A percentile compares a stretch with the other conserved stretches of the same genome.
Conservation (phyloP, 2,888 invertebrate species). For the Harpalus rubripes region DNA sequence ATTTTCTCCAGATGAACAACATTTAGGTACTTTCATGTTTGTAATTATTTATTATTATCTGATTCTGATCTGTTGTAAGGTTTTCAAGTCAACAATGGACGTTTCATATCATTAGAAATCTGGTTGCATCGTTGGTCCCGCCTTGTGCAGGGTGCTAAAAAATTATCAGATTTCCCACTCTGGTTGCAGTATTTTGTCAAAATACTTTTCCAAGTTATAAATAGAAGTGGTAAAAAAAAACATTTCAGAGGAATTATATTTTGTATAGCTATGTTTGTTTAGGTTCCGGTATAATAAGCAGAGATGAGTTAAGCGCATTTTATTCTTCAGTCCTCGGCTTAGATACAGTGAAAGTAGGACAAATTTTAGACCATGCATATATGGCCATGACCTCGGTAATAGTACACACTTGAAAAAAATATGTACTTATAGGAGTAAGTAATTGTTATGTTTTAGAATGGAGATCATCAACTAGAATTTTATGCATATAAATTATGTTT, state of each 20-base stretch:
- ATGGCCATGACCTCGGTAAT: conserved; percentile 86
- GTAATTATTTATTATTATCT: conserved; percentile 1
- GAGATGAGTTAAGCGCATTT: conserved; percentile 84
- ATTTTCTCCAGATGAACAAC: conserved; percentile 78
- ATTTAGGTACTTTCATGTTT: conserved; percentile 78
- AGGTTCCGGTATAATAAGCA: conserved; percentile 84
- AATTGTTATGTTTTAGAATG: conserved; percentile 80
- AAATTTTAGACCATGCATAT: conserved; percentile 84
- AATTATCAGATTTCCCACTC: conserved; percentile 84
- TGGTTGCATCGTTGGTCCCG: conserved; percentile 86
- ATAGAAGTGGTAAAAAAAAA: conserved; percentile 81
- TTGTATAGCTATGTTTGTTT: conserved; percentile 59
- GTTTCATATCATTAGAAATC: conserved; percentile 82
- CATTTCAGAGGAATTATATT: conserved; percentile 21
- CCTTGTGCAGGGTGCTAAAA: conserved; percentile 78
- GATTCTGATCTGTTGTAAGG: conserved; percentile 71
- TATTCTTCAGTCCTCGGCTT: conserved; percentile 86
- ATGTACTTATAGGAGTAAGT: neutral
- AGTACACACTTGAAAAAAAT: neutral
- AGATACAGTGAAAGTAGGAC: conserved; percentile 81
- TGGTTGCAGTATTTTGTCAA: conserved; percentile 87
- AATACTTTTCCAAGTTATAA: conserved; percentile 85
- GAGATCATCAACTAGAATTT: conserved; percentile 84
- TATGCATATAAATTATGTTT: conserved; percentile 86
- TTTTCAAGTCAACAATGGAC: conserved; percentile 75